Percentiles rank a stretch among this genome's conserved stretches.
Conservation (phyloP, 2,797 vertebrate species). For the Gallirallus australis region DNA sequence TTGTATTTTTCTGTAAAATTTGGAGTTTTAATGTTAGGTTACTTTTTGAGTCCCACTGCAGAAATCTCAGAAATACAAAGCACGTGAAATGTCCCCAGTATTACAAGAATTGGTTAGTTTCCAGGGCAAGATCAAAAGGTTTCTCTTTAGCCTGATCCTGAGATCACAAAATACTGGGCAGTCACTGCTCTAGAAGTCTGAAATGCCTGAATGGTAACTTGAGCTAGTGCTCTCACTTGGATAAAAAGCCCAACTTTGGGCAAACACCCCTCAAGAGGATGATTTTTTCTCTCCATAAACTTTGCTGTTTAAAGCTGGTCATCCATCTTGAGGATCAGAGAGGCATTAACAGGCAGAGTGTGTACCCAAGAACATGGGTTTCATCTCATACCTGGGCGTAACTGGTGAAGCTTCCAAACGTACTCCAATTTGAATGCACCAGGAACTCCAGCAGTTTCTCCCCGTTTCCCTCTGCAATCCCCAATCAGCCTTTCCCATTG, state of each 20-base stretch:
- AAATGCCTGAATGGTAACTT: not conserved
- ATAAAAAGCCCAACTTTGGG: not conserved
- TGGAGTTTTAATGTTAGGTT: not conserved
- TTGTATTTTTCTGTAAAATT: not conserved
- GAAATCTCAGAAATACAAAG: not conserved
- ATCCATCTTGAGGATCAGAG: not conserved
- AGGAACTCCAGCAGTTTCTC: not conserved
- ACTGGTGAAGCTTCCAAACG: not conserved
- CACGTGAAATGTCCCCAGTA: not conserved
- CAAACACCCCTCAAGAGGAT: not conserved
- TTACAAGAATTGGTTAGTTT: not conserved
- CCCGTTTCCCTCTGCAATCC: not conserved
- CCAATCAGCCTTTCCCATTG: accelerated
- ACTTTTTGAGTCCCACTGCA: not conserved
- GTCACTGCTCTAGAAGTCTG: not conserved
- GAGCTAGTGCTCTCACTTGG: not conserved
- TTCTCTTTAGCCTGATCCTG: not conserved
- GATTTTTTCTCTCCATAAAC: not conserved
- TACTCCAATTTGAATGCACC: accelerated
- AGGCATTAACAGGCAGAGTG: not conserved
- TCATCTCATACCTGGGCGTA: not conserved
- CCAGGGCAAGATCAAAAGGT: not conserved
- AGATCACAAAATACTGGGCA: not conserved
- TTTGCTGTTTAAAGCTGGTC: not conserved
- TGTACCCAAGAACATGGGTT: accelerated